These are phyloP conservation scores for Scaptomyza flava DNA, from an alignment of 2,888 invertebrate genomes.

Conservation along the genomic window DNA sequence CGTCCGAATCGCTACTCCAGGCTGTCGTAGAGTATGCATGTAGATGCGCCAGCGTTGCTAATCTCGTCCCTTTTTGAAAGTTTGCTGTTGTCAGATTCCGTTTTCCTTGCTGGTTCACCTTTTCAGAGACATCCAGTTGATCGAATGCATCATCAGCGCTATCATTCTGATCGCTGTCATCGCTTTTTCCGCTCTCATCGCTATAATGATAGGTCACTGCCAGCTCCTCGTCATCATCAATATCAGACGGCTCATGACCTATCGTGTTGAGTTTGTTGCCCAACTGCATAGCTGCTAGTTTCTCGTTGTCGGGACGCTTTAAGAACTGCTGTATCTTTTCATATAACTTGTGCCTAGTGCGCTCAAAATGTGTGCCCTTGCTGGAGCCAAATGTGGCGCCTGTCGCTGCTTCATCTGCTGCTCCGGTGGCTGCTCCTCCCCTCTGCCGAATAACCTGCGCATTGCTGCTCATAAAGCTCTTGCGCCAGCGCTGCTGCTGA, in stretches of 20 bases:
- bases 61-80: conserved; percentile 40
- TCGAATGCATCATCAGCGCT: conserved; percentile 51
- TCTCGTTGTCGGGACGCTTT: conserved; percentile 42
- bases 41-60: conserved; percentile 44
- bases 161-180: conserved; percentile 51
- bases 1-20: conserved; percentile 76
- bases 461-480: conserved; percentile 63
- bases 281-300: neutral
- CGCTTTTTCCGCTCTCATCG: conserved; percentile 55
- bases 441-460: conserved; percentile 3
- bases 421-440: conserved; percentile 58
- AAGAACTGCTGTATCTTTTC: conserved; percentile 77
- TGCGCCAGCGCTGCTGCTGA: conserved; percentile 78
- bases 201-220: conserved; percentile 61
- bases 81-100: conserved; percentile 5
- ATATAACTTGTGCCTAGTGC: conserved; percentile 76
- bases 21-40: conserved; percentile 48
- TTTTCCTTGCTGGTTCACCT: neutral
- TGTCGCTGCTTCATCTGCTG: conserved; percentile 19
- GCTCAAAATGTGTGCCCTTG: conserved; percentile 60
- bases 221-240: conserved; percentile 67
- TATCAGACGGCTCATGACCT: conserved; percentile 50
- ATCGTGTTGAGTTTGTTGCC: conserved; percentile 47
- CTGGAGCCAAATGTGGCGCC: conserved; percentile 4
- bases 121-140: conserved; percentile 7